phyloP scores from a whole-genome alignment of 2,113 vertebrate genomes.

The Poecilia latipinna region DNA sequence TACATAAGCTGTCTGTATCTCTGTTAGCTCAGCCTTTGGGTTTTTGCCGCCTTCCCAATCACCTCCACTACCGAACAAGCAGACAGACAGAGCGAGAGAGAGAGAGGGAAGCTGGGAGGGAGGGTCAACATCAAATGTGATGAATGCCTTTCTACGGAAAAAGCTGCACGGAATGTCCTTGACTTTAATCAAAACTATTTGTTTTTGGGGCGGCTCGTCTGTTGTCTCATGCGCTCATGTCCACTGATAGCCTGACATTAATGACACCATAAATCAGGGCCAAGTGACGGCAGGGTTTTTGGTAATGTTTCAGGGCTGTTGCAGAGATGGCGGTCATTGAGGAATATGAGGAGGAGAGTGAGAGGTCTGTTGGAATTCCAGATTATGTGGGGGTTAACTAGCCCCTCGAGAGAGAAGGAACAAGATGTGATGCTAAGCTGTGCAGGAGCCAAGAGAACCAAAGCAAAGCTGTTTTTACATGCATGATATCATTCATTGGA shows the following conservation, averaged over 20 bases:
- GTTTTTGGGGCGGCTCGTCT: constrained; percentile 90
- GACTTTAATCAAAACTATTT: constrained; percentile 99
- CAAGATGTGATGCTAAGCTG: constrained; percentile 35
- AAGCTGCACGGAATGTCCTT: constrained; percentile 97
- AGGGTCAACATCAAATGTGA: constrained; percentile 95
- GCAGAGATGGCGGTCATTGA: constrained; percentile 66
- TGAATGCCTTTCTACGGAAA: constrained; percentile 95
- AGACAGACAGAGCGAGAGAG: constrained; percentile 36
- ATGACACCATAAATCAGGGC: constrained; percentile 97
- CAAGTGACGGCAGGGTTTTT: constrained; percentile 90
- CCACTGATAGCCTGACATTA: constrained; percentile 99
- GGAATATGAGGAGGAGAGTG: constrained; percentile 66
- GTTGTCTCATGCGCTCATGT: constrained; percentile 97
- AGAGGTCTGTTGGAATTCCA: constrained; percentile 76
- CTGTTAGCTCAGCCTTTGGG: constrained; percentile 79
- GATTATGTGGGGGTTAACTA: constrained; percentile 78
- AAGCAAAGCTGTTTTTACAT: constrained; percentile 39
- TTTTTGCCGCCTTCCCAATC: constrained; percentile 77
- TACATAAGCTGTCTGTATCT: constrained; percentile 76
- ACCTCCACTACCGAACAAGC: constrained; percentile 60
- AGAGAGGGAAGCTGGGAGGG: constrained; percentile 66
- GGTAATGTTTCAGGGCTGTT: constrained; percentile 86
- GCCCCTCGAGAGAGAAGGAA: constrained; percentile 54
- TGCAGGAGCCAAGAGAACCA: constrained; percentile 43
- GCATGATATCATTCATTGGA: constrained; percentile 37